Evolutionary conservation across 2,797 vertebrate genomes (phyloP).

Genomic region (Monodelphis domestica): DNA sequence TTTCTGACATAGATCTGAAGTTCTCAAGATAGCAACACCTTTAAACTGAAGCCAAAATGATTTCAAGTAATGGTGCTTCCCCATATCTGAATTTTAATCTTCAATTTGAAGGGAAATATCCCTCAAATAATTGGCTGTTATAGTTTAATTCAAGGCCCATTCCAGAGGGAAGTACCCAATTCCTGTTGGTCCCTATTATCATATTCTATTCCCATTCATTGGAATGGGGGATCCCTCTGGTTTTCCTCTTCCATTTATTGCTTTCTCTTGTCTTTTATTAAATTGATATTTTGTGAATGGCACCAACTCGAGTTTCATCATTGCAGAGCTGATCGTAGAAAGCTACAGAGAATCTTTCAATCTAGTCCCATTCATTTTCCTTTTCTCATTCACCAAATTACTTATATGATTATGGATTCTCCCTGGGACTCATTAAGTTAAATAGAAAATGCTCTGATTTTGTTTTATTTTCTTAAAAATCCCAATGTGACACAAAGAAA

Average conservation of each 20-base stretch:
- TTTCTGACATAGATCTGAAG: slow-evolving; percentile 66
- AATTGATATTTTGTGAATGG: slow-evolving; percentile 69
- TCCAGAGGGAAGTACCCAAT: slow-evolving; percentile 71
- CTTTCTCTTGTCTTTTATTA: slow-evolving; percentile 65
- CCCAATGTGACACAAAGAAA: slow-evolving; percentile 82
- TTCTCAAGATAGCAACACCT: slow-evolving; percentile 77
- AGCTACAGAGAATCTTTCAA: slow-evolving; percentile 52
- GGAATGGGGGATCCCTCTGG: neutral
- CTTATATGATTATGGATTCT: slow-evolving; percentile 82
- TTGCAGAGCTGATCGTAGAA: slow-evolving; percentile 71
- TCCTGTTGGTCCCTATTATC: slow-evolving; percentile 37
- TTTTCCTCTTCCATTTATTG: slow-evolving; percentile 62
- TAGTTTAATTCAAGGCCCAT: slow-evolving; percentile 71
- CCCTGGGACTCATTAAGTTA: slow-evolving; percentile 82
- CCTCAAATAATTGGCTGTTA: slow-evolving; percentile 78
- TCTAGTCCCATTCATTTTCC: slow-evolving; percentile 80
- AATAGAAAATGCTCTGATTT: slow-evolving; percentile 81
- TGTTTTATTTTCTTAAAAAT: slow-evolving; percentile 81
- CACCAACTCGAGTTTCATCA: slow-evolving; percentile 73
- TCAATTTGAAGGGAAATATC: slow-evolving; percentile 38
- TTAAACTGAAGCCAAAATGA: slow-evolving; percentile 15
- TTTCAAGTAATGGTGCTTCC: neutral
- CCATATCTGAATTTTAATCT: neutral
- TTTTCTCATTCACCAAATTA: slow-evolving; percentile 76
- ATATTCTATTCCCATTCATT: slow-evolving; percentile 38